Evolutionary conservation across 2,888 invertebrate genomes (phyloP), one percentile per base, ranked within the genome.

Genomic region (Drosophila niveifrons): DNA sequence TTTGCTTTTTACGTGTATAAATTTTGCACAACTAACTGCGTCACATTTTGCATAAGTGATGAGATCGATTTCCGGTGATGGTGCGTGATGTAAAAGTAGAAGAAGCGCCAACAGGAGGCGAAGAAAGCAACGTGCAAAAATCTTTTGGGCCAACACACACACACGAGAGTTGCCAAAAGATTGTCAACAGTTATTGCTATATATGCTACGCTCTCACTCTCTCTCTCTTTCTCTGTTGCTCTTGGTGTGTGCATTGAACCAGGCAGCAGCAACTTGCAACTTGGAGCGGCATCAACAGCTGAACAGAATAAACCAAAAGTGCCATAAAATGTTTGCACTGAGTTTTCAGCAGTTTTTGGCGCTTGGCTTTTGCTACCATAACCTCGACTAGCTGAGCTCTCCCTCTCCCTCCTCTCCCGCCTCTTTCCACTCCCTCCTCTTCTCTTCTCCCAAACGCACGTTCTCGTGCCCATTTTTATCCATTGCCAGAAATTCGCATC

Each of bases 31-130:
- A 83, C 89, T 88, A 88, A 84, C 89, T 80, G 83, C 89, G 89
- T 86, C 81, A 83, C 89, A 84, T 84, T 84, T 84, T 88, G 84
- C 89, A 84, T 84, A 84, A 84, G 84, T 89, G 89, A 84, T 84
- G 84, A 86, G 87, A 84, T 84, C 89, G 84, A 84, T 84, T 84
- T 84, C 84, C 84, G 87, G 71, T 72, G 76, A 73, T 72, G 88
- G 71, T 83, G 83, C 88, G 86, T 88, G 88, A 78, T 72, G 75
- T 62, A 65, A 71, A 66, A 51, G 62, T 58, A 53, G 68, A 18
- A 39, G 66, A 34, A 59, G 41, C 10, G 15, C 31, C 46, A 28
- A 15, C 36, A 36, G 6, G 4, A 23, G 23, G 18, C 23, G 23
- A 4, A 23, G 23, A 23, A 23, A 23, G 46, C 23, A 51, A 46